Base-by-base conservation (phyloP, 2,888 invertebrate species). In the Yponomeuta sedellus region DNA sequence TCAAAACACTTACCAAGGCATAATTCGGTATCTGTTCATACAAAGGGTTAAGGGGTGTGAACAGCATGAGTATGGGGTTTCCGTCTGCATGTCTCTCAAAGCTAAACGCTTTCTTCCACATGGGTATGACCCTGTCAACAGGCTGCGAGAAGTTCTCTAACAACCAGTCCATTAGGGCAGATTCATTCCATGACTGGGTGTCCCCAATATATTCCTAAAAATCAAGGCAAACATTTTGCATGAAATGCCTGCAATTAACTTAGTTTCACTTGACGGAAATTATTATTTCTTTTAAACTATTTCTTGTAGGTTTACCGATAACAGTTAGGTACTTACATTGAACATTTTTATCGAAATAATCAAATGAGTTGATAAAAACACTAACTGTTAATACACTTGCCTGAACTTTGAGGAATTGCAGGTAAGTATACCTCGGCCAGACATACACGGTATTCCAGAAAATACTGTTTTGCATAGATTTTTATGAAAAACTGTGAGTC, bases 21-120 rank as follows among this genome's bases (percentile, higher is more conserved):
- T 94, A 95, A 74, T 94, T 93, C 64, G 95, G 94, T 73, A 93
- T 92, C 71, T 92, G 90, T 66, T 88, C 83, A 75, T 93, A 91
- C 58, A 96, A 84, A n/a, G 96, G 94, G 82, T 95, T 95, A 68
- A 94, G 88, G 10, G 96, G 96, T 0, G 96, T 95, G 75, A 97
- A 97, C 66, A 97, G 82, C 71, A 97, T 91, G 57, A 97, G 82
- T 61, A 95, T 93, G 2, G 97, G 96, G 66, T 94, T 95, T 56
- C 93, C 92, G 71, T 93, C 93, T 11, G 95, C 86, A 76, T 93
- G 93, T 71, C 91, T 92, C n/a, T 95, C 94, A 64, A 97, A 88
- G 22, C 91, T 92, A 44, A 92, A 89, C 12, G 95, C 93, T 82
- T 97, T 97, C 61, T 92, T 90, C 76, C 96, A 96, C 67, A 94